Conservation (phyloP, 2,797 vertebrate genomes). For the Oreortyx pictus region DNA sequence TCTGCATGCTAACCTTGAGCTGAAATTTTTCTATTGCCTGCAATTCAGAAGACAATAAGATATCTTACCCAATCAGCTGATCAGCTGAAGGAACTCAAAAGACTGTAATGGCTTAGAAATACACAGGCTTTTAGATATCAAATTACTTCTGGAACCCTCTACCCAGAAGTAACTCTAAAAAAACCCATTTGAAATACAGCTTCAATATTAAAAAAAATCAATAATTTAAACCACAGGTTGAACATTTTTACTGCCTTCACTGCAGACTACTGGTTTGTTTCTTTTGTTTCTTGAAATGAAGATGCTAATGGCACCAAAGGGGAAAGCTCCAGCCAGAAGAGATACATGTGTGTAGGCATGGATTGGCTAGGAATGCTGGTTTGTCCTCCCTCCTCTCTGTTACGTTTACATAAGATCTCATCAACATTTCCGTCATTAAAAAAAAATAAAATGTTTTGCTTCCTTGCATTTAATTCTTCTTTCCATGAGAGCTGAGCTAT, state of each 20-base stretch:
- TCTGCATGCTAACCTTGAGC: constrained; percentile 64
- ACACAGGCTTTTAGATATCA: constrained; percentile 78
- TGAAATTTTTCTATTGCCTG: constrained; percentile 64
- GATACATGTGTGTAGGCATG: constrained; percentile 62
- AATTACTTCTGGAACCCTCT: constrained; percentile 80
- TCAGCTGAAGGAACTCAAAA: constrained; percentile 75
- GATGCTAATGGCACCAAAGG: constrained; percentile 81
- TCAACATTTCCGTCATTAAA: constrained; percentile 49
- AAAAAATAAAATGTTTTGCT: constrained; percentile 49
- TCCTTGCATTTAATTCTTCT: constrained; percentile 49
- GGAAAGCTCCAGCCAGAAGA: constrained; percentile 76
- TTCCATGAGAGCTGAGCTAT: constrained; percentile 29
- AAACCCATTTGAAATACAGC: constrained; percentile 84
- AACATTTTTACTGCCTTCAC: constrained; percentile 82
- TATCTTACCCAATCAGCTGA: constrained; percentile 76
- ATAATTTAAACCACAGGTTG: constrained; percentile 86
- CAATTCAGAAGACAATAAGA: constrained; percentile 73
- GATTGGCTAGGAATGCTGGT: constrained; percentile 63
- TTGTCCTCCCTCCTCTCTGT: constrained; percentile 52
- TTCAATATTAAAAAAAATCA: constrained; percentile 86
- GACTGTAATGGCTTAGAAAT: constrained; percentile 77
- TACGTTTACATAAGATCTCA: constrained; percentile 73
- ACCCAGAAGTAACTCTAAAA: constrained; percentile 78
- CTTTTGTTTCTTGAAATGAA: constrained; percentile 80
- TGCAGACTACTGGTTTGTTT: constrained; percentile 75